Percentiles rank a stretch among this genome's conserved stretches.
phyloP scores from a whole-genome alignment of 2,797 vertebrate species.

The Cuniculus paca region DNA sequence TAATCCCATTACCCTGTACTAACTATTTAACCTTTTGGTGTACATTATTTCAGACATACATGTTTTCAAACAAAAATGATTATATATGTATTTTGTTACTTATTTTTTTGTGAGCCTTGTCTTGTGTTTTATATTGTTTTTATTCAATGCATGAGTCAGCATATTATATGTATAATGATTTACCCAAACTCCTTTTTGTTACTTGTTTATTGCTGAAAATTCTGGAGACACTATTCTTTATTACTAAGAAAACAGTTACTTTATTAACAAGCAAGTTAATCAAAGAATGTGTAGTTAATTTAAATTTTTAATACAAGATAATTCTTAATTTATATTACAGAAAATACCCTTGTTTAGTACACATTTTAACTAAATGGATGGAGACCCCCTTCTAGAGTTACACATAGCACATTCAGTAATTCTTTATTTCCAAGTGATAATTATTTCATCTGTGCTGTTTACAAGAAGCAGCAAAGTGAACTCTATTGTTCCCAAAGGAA shows the following conservation, averaged over 20 bases:
- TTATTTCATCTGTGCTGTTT: constrained; percentile 64
- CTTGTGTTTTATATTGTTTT: constrained; percentile 58
- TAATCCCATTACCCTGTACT: background rate
- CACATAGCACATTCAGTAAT: background rate
- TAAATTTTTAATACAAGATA: constrained; percentile 22
- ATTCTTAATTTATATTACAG: constrained; percentile 49
- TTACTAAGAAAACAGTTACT: background rate
- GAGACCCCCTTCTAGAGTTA: constrained; percentile 21
- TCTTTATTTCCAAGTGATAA: constrained; percentile 57
- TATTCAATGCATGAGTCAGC: background rate
- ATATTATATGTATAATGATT: constrained; percentile 19
- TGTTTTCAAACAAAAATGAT: constrained; percentile 54
- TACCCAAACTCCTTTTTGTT: constrained; percentile 17
- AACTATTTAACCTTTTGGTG: constrained; percentile 57
- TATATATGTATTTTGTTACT: background rate
- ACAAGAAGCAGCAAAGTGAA: constrained; percentile 16
- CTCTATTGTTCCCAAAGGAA: background rate
- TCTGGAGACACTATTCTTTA: background rate
- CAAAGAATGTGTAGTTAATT: background rate
- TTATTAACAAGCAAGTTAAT: constrained; percentile 56
- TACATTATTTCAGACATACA: background rate
- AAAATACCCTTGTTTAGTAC: constrained; percentile 3
- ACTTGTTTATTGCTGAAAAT: constrained; percentile 21
- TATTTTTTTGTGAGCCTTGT: background rate
- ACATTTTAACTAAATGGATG: constrained; percentile 25